Evolutionary conservation across 30 jellyfish, hydroid and myxozoan genomes (phyloP), one percentile per base, ranked within the genome.

Genomic region (Aurelia aurita): DNA sequence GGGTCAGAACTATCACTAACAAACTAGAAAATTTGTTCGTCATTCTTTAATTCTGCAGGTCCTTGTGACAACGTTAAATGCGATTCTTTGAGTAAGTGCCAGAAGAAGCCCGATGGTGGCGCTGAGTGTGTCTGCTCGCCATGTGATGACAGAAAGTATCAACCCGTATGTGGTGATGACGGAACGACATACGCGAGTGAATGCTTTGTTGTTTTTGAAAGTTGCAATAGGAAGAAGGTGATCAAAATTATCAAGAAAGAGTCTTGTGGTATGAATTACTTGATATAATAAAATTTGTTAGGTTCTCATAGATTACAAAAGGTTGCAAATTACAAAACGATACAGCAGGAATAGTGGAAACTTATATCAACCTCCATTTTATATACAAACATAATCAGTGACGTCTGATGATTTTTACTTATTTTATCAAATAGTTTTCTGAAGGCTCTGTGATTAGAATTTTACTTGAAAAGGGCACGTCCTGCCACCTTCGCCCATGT

Each of bases 111-210:
- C 2, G 80, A 70, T 77, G 89, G 90, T 2, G 26, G 74, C 22
- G 35, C 95, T 3, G 80, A 58, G 66, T 91, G 98, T 58, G 21
- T 80, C 19, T 91, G 98, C 80, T 20, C 39, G 54, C 12, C 69
- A 12, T 91, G 98, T 58, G 63, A 35, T 5, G 27, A 39, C 4
- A 23, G 23, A 51, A 12, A 28, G 62, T 34, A 49, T 16, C 34
- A 84, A 27, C 94, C 95, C 0, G 97, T 91, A 15, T 91, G 98
- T 44, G 98, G 95, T 18, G 82, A 73, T 46, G 82, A 91, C 72
- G 96, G 96, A 23, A 21, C 60, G 10, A 77, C 95, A 6, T 91
- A 85, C 58, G 97, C 97, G 20, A 79, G 77, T 60, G 80, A 32
- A 47, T 89, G 97, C 72, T 73, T 70, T 18, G 16, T 79, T 18